These are phyloP conservation scores for Parnassius glacialis DNA, from an alignment of 2,888 invertebrate species.

Conservation along the genomic window DNA sequence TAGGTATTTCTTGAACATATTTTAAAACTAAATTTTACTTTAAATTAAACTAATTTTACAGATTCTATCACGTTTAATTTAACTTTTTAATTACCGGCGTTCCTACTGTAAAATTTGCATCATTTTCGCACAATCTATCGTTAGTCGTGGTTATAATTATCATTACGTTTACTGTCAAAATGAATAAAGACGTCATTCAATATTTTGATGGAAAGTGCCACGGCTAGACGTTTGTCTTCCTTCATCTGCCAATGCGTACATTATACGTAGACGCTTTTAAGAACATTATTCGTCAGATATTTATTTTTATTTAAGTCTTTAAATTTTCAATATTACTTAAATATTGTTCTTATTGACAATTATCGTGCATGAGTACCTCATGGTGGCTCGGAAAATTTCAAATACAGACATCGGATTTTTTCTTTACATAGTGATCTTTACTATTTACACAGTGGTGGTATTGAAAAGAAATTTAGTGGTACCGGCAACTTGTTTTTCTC, in stretches of 20 bases:
- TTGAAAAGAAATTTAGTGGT: too few relatives aligned
- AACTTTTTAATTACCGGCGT: too few relatives aligned
- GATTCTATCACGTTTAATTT: too few relatives aligned
- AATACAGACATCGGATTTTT: too few relatives aligned
- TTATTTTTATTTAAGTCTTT: neutral
- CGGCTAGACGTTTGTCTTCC: neutral
- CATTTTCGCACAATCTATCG: neutral
- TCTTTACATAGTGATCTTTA: too few relatives aligned
- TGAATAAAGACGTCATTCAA: conserved; percentile 23
- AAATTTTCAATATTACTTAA: too few relatives aligned
- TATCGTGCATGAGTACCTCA: too few relatives aligned
- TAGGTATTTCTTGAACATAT: neutral
- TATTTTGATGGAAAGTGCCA: conserved; percentile 25
- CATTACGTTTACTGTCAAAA: conserved; percentile 3
- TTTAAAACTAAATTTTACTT: neutral
- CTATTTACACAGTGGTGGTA: too few relatives aligned
- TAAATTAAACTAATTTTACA: too few relatives aligned
- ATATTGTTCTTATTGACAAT: too few relatives aligned
- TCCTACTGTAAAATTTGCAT: neutral
- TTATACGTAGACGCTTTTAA: conserved; percentile 9
- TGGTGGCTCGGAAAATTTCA: too few relatives aligned
- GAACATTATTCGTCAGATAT: conserved; percentile 5
- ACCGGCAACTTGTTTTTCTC: too few relatives aligned
- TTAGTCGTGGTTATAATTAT: neutral
- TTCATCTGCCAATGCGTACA: conserved; percentile 17